These are phyloP conservation scores for Emmelina monodactyla DNA, from an alignment of 2,888 invertebrate genomes.

Conservation along the genomic window DNA sequence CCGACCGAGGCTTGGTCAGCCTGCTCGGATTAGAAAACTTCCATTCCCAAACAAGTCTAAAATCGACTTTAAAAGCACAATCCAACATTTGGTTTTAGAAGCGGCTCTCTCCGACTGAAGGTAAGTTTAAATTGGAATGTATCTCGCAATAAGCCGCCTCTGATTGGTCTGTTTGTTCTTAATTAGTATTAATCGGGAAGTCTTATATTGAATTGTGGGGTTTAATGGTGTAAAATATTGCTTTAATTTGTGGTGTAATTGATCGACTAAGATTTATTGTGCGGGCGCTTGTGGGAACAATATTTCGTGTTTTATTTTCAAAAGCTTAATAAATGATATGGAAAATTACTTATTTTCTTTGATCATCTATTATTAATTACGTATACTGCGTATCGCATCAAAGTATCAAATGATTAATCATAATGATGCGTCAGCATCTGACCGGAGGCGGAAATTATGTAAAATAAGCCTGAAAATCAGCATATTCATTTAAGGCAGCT, in stretches of 20 bases:
- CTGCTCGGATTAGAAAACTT: conserved; percentile 65
- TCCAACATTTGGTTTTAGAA: conserved; percentile 62
- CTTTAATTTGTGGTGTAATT: conserved; percentile 14
- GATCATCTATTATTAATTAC: too few relatives aligned
- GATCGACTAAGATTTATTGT: conserved; percentile 1
- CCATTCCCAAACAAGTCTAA: conserved; percentile 50
- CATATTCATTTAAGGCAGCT: conserved; percentile 58
- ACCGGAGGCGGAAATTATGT: conserved; percentile 59
- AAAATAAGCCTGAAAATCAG: conserved; percentile 55
- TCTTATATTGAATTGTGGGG: conserved; percentile 29
- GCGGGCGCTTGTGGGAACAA: too few relatives aligned
- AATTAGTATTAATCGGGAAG: conserved; percentile 62
- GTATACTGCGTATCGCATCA: too few relatives aligned
- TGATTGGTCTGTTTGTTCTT: conserved; percentile 63
- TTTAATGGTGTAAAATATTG: conserved; percentile 26
- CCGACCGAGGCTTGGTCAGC: conserved; percentile 44
- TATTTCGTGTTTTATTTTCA: too few relatives aligned
- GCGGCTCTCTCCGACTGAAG: conserved; percentile 49
- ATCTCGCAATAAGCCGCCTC: conserved; percentile 62
- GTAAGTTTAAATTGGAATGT: conserved; percentile 66
- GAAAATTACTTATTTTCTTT: too few relatives aligned
- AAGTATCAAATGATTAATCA: conserved; percentile 39
- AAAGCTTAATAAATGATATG: too few relatives aligned
- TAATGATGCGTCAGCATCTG: conserved; percentile 44
- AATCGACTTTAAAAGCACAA: conserved; percentile 61